These are phyloP conservation scores for Lanius collurio DNA, from an alignment of 2,113 vertebrate genomes.

Conservation along the genomic window DNA sequence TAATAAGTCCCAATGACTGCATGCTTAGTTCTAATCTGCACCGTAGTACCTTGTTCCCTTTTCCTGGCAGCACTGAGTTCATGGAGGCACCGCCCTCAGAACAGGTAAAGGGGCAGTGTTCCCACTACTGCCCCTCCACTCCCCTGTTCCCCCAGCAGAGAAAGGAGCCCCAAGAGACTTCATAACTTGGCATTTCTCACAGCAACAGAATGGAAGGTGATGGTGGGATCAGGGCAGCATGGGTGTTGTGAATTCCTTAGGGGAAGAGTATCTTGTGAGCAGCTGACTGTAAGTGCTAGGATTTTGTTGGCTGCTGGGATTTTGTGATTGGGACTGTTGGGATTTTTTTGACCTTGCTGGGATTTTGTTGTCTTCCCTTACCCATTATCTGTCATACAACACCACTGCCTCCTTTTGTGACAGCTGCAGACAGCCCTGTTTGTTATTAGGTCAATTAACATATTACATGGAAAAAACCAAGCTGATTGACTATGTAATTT, in stretches of 20 bases:
- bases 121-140: not conserved
- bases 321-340: not conserved
- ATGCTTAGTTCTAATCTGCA: not conserved
- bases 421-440: not conserved
- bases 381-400: not conserved
- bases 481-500: not conserved
- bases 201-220: not conserved
- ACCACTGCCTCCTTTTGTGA: not conserved
- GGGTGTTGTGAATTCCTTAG: not conserved
- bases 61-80: not conserved
- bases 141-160: not conserved
- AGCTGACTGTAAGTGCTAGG: not conserved
- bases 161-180: not conserved
- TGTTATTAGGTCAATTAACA: not conserved
- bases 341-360: not conserved
- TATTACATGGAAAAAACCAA: not conserved
- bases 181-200: not conserved
- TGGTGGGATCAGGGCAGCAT: not conserved
- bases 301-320: not conserved
- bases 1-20: not conserved
- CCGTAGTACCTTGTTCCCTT: not conserved
- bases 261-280: not conserved
- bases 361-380: not conserved
- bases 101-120: not conserved
- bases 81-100: not conserved